Evolutionary conservation across 2,888 invertebrate species (phyloP).

Genomic region (Sisyra nigra): DNA sequence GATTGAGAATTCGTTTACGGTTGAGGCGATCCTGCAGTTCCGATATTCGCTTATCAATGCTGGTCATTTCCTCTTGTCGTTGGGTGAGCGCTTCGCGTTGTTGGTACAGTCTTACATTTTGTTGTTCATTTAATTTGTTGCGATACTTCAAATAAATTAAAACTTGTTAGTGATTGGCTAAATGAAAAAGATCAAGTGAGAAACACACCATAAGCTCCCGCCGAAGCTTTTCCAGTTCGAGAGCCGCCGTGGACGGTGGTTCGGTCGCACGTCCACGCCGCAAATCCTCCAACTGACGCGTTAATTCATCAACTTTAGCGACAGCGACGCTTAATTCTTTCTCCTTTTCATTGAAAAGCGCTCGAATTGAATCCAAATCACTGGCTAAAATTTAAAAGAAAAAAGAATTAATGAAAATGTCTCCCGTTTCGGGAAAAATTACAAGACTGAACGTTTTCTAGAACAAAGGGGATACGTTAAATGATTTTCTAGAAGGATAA

Average conservation of each 20-base stretch:
- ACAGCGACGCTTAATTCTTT: slow-evolving; percentile 94
- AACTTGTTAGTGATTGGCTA: background rate
- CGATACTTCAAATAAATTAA: slow-evolving; percentile 56
- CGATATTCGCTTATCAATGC: slow-evolving; percentile 84
- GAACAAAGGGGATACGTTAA: too few relatives aligned
- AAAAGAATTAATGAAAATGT: too few relatives aligned
- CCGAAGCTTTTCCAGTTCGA: slow-evolving; percentile 83
- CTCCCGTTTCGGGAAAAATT: too few relatives aligned
- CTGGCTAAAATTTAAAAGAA: slow-evolving; percentile 45
- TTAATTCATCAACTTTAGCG: slow-evolving; percentile 91
- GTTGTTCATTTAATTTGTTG: slow-evolving; percentile 90
- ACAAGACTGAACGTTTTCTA: too few relatives aligned
- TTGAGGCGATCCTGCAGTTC: slow-evolving; percentile 85
- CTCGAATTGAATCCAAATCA: slow-evolving; percentile 90
- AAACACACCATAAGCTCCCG: slow-evolving; percentile 75
- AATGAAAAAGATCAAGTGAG: background rate
- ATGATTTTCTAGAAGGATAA: too few relatives aligned
- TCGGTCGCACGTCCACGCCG: slow-evolving; percentile 44
- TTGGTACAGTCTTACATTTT: slow-evolving; percentile 75
- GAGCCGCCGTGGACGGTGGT: slow-evolving; percentile 53
- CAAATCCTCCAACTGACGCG: slow-evolving; percentile 85
- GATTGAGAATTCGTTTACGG: slow-evolving; percentile 72
- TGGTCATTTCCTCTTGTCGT: slow-evolving; percentile 79
- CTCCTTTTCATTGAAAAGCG: slow-evolving; percentile 94
- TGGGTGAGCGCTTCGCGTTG: slow-evolving; percentile 79